Conservation (phyloP, 37 sponge, comb jelly and placozoan genomes). For the Petrosia ficiformis region DNA sequence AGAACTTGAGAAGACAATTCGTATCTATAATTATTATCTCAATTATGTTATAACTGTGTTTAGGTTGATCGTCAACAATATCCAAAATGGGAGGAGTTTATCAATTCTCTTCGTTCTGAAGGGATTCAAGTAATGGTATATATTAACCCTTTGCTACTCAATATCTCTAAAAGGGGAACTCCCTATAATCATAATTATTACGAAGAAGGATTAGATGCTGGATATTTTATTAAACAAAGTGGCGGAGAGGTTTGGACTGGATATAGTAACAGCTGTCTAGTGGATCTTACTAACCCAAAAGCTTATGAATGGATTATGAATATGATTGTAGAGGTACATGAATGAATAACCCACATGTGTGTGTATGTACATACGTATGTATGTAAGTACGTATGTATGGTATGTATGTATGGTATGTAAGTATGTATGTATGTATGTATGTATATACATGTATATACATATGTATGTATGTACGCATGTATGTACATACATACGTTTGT, state of each 20-base stretch:
- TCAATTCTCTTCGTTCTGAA: slow-evolving; percentile 18
- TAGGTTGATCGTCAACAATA: slow-evolving; percentile 73
- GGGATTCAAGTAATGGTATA: slow-evolving; percentile 59
- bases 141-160: slow-evolving; percentile 58
- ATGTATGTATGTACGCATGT: too few relatives aligned
- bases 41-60: too few relatives aligned
- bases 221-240: slow-evolving; percentile 48
- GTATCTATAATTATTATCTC: too few relatives aligned
- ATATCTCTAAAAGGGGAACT: slow-evolving; percentile 61
- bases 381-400: background rate
- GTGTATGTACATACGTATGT: background rate
- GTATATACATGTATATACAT: too few relatives aligned
- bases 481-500: too few relatives aligned
- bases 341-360: background rate
- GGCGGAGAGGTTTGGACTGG: slow-evolving; percentile 66
- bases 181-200: slow-evolving; percentile 74
- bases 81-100: slow-evolving; percentile 55
- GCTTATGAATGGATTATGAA: slow-evolving; percentile 69
- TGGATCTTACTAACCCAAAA: slow-evolving; percentile 63
- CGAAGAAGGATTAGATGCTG: slow-evolving; percentile 53
- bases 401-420: background rate
- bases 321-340: slow-evolving; percentile 53
- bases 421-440: background rate
- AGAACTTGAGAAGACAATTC: too few relatives aligned
- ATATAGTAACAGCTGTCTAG: slow-evolving; percentile 47